Conservation (phyloP, 2,113 vertebrate genomes). For the Zosterops pallidus region DNA sequence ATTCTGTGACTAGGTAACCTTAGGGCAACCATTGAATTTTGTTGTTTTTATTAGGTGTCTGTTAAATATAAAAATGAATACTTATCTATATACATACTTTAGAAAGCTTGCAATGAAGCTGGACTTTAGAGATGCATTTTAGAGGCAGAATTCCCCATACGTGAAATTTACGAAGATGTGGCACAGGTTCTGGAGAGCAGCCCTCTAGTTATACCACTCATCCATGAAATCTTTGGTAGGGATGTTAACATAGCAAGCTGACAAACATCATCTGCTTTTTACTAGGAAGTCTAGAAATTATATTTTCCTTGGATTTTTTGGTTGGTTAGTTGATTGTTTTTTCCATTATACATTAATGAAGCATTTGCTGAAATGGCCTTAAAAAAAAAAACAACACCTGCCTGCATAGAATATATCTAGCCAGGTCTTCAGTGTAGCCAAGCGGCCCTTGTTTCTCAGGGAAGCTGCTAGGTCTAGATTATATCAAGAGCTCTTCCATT, state of each 20-base stretch:
- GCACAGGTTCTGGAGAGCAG: not conserved
- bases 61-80: not conserved
- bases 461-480: not conserved
- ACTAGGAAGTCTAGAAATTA: not conserved
- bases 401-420: not conserved
- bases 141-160: not conserved
- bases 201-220: not conserved
- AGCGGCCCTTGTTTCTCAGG: not conserved
- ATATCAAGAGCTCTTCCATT: not conserved
- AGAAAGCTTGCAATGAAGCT: not conserved
- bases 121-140: not conserved
- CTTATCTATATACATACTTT: not conserved
- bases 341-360: not conserved
- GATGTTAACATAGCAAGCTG: not conserved
- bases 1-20: not conserved
- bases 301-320: accelerated
- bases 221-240: accelerated
- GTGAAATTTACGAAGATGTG: not conserved
- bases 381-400: not conserved
- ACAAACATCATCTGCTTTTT: not conserved
- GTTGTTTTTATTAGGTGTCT: not conserved
- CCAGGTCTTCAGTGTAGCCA: not conserved
- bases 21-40: not conserved
- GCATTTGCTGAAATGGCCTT: not conserved
- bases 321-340: not conserved